Percentiles rank a stretch among this genome's conserved stretches.
These are phyloP conservation scores for Drymonia ruficornis DNA, from an alignment of 2,888 invertebrate genomes.

Conservation along the genomic window DNA sequence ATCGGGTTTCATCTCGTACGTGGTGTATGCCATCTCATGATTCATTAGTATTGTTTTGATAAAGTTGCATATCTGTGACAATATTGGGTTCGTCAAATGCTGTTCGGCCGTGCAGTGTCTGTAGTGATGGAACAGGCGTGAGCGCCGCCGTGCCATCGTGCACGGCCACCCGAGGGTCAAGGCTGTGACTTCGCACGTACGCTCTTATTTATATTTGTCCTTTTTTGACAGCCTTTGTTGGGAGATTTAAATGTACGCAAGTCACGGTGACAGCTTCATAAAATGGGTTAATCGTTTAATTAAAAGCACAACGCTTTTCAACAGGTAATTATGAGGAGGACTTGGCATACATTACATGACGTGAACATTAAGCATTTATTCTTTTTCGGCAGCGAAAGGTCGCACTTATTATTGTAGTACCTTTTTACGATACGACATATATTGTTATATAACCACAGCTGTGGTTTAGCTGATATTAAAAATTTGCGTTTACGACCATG, in stretches of 20 bases:
- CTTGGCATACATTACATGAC: neutral
- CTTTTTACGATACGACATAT: neutral
- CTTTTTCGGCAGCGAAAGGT: neutral
- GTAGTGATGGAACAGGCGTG: constrained; percentile 10
- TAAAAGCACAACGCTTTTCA: constrained; percentile 25
- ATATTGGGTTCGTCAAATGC: constrained; percentile 9
- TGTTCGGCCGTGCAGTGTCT: constrained; percentile 9
- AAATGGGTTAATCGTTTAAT: constrained; percentile 22
- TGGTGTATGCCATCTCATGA: constrained; percentile 8
- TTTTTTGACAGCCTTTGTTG: constrained; percentile 19
- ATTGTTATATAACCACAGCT: neutral
- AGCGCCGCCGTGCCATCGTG: constrained; percentile 2
- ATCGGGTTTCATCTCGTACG: constrained; percentile 11
- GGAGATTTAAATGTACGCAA: constrained; percentile 15
- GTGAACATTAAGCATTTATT: neutral
- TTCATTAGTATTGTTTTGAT: constrained; percentile 10
- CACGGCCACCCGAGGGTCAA: constrained; percentile 16
- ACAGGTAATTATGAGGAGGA: constrained; percentile 19
- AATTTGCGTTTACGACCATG: no score
- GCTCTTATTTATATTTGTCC: constrained; percentile 12
- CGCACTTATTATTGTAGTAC: neutral
- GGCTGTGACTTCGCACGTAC: constrained; percentile 10
- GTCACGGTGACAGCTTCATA: constrained; percentile 16
- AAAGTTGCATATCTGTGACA: constrained; percentile 15
- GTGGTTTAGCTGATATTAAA: no score